Evolutionary conservation across 2,888 invertebrate genomes (phyloP).

Genomic region (Volucella inanis): DNA sequence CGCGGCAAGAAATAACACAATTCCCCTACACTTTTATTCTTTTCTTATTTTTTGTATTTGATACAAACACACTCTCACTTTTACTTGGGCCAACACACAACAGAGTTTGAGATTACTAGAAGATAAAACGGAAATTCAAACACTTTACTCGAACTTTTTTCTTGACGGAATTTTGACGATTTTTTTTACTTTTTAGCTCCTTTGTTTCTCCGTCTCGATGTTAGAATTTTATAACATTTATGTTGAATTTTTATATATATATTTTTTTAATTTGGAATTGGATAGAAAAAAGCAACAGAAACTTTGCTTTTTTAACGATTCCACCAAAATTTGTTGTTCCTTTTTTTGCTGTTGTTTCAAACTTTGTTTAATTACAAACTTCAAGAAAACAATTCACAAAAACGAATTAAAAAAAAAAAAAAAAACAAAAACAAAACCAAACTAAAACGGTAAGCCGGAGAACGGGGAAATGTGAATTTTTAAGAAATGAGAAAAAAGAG

Average conservation of each 20-base stretch:
- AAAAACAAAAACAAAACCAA: constrained; percentile 59
- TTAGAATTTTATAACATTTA: not conserved
- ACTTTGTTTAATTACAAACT: constrained; percentile 10
- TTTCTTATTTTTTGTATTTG: constrained; percentile 32
- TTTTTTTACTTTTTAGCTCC: constrained; percentile 1
- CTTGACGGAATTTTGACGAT: constrained; percentile 36
- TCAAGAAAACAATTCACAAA: constrained; percentile 44
- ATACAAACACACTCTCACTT: constrained; percentile 71
- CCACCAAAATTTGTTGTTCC: constrained; percentile 49
- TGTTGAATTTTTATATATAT: not conserved
- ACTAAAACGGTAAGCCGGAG: constrained; percentile 69
- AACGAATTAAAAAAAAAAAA: constrained; percentile 52
- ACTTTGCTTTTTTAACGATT: constrained; percentile 47
- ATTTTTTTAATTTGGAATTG: constrained; percentile 1
- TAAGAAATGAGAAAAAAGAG: constrained; percentile 76
- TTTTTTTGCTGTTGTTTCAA: constrained; percentile 14
- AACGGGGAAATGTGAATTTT: constrained; percentile 74
- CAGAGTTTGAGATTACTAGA: constrained; percentile 33
- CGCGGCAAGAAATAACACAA: constrained; percentile 43
- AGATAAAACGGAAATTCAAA: constrained; percentile 45
- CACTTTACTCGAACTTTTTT: constrained; percentile 40
- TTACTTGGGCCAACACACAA: constrained; percentile 54
- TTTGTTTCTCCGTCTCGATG: constrained; percentile 1
- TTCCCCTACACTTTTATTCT: constrained; percentile 59
- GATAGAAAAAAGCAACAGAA: constrained; percentile 15